Conservation (phyloP, 2,113 vertebrate species). For the Cranoglanis bouderius region DNA sequence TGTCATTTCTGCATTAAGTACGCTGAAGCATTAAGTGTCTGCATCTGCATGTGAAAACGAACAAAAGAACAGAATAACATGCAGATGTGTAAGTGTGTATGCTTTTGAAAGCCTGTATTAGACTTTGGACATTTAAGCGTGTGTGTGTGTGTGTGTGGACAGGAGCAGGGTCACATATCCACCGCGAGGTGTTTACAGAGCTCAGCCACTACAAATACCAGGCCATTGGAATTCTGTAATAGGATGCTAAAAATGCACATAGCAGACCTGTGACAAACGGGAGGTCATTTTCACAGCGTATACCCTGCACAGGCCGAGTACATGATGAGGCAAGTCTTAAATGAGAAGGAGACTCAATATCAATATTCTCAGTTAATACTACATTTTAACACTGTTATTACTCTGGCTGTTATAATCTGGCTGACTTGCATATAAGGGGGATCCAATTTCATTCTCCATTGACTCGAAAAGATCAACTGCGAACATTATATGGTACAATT, state of each 20-base stretch:
- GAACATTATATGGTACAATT: slow-evolving; percentile 44
- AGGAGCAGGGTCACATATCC: slow-evolving; percentile 21
- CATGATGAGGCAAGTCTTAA: slow-evolving; percentile 2
- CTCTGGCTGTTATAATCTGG: slow-evolving; percentile 39
- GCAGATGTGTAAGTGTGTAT: background rate
- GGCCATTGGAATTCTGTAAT: slow-evolving; percentile 45
- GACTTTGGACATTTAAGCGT: background rate
- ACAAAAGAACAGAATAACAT: background rate
- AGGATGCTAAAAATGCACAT: slow-evolving; percentile 39
- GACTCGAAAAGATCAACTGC: slow-evolving; percentile 48
- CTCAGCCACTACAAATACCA: slow-evolving; percentile 41
- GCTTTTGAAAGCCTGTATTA: background rate
- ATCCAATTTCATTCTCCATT: slow-evolving; percentile 49
- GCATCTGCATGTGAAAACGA: background rate
- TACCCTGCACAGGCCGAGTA: background rate
- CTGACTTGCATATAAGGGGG: slow-evolving; percentile 40
- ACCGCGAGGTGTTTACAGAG: slow-evolving; percentile 39
- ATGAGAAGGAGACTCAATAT: slow-evolving; percentile 13
- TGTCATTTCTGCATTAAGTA: background rate
- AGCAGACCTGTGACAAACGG: slow-evolving; percentile 32
- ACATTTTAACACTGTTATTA: slow-evolving; percentile 44
- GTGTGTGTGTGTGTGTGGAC: background rate
- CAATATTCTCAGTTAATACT: slow-evolving; percentile 40
- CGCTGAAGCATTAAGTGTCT: background rate
- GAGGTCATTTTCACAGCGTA: slow-evolving; percentile 3